Percentiles rank a stretch among this genome's conserved stretches.
Conservation (phyloP, 2,888 invertebrate genomes). For the Phaedon cochleariae region DNA sequence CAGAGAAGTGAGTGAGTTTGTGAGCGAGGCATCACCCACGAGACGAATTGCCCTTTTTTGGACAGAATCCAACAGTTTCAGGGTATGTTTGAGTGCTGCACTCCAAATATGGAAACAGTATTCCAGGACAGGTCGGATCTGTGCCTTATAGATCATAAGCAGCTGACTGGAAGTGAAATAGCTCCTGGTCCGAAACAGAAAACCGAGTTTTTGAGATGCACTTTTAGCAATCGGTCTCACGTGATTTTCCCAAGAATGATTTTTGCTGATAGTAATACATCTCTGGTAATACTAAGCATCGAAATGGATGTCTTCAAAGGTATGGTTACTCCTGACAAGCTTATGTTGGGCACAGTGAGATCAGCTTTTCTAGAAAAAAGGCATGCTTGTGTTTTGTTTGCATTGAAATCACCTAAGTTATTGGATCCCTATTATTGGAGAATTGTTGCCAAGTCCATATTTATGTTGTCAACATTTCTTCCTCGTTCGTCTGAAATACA, state of each 20-base stretch:
- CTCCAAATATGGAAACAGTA: conserved; percentile 24
- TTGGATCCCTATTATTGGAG: conserved; percentile 4
- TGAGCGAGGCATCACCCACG: conserved; percentile 4
- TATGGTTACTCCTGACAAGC: neutral
- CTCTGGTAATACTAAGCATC: neutral
- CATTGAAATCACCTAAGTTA: neutral
- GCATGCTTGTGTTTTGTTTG: neutral
- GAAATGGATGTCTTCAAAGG: conserved; percentile 2
- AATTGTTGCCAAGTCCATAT: conserved; percentile 8
- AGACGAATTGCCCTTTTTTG: conserved; percentile 21
- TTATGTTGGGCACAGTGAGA: neutral
- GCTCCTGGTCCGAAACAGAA: neutral
- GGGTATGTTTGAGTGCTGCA: conserved; percentile 12
- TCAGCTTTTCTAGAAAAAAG: neutral
- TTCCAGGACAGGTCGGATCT: conserved; percentile 22
- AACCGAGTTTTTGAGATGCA: neutral
- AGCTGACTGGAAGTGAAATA: neutral
- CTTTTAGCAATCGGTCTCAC: neutral
- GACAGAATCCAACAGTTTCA: conserved; percentile 15
- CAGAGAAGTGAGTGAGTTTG: conserved; percentile 1
- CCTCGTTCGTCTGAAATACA: neutral
- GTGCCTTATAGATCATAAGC: too few species aligned
- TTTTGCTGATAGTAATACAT: neutral
- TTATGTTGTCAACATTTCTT: conserved; percentile 9
- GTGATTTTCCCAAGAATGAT: conserved; percentile 1